Percentiles rank a stretch among this genome's conserved stretches.
These are phyloP conservation scores for Papilio machaon DNA, from an alignment of 1,140 invertebrate genomes.

Conservation along the genomic window DNA sequence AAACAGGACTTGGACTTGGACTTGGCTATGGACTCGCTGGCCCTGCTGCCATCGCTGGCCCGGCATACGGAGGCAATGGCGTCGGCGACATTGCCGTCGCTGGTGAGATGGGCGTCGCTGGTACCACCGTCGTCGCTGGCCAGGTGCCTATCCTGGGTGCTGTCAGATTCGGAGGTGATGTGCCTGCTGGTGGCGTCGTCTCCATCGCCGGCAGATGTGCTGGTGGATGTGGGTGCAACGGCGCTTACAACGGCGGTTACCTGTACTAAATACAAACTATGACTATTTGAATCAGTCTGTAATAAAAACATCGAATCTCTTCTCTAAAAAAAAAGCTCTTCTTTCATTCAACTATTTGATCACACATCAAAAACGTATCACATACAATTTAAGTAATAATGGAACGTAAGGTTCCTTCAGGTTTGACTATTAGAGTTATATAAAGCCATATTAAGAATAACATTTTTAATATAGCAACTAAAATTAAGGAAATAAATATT, in stretches of 20 bases:
- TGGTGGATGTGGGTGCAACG: not conserved
- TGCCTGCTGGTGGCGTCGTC: conserved; percentile 41
- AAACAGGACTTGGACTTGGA: not conserved
- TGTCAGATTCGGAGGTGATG: conserved; percentile 16
- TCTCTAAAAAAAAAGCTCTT: no score
- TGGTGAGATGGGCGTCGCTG: conserved; percentile 46
- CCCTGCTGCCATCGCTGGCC: not conserved
- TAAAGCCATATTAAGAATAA: no score
- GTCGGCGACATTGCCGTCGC: no score
- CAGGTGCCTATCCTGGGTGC: no score
- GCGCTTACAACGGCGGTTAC: not conserved
- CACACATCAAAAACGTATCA: not conserved
- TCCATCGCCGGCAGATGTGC: conserved; percentile 43
- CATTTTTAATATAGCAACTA: no score
- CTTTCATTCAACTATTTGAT: not conserved
- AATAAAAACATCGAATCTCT: not conserved
- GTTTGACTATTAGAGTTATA: no score
- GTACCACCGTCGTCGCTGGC: conserved; percentile 37
- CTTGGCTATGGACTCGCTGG: no score
- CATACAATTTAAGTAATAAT: not conserved
- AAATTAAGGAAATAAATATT: no score
- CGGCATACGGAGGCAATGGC: not conserved
- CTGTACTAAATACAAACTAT: no score
- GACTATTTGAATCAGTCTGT: not conserved
- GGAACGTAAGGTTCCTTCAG: not conserved